phyloP scores from a whole-genome alignment of 2,888 invertebrate species.

The Lutraria lutraria region DNA sequence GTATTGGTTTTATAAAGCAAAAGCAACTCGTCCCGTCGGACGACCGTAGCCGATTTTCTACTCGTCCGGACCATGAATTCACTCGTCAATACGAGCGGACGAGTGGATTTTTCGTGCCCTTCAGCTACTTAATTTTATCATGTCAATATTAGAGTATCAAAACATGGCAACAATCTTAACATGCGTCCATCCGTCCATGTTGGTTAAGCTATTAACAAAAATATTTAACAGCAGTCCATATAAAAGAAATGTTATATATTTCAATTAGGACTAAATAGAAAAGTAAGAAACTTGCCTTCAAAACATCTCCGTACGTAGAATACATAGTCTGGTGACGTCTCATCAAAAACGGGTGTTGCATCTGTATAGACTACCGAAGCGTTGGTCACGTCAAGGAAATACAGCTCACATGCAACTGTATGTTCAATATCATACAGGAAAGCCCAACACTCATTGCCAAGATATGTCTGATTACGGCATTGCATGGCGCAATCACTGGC shows the following conservation, averaged over 20 bases:
- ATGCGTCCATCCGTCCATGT: too few species aligned
- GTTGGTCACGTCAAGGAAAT: slow-evolving; percentile 19
- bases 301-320: slow-evolving; percentile 49
- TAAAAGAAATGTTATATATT: neutral
- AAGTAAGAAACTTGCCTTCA: slow-evolving; percentile 35
- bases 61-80: too few species aligned
- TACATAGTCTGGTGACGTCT: neutral
- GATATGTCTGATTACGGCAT: slow-evolving; percentile 20
- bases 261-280: neutral
- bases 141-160: too few species aligned
- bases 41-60: too few species aligned
- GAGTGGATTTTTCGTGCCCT: too few species aligned
- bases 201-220: too few species aligned
- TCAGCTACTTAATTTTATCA: too few species aligned
- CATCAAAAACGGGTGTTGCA: neutral
- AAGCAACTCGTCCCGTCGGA: too few species aligned
- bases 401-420: slow-evolving; percentile 25
- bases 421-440: slow-evolving; percentile 31
- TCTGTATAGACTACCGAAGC: slow-evolving; percentile 29
- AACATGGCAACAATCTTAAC: too few species aligned
- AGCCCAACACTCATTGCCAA: slow-evolving; percentile 45
- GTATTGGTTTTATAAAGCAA: too few species aligned
- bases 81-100: too few species aligned
- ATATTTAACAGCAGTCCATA: too few species aligned
- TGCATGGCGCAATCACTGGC: slow-evolving; percentile 47